Evolutionary conservation across 2,888 invertebrate genomes (phyloP), one percentile per base, ranked within the genome.

Genomic region (Leistus spinibarbis): DNA sequence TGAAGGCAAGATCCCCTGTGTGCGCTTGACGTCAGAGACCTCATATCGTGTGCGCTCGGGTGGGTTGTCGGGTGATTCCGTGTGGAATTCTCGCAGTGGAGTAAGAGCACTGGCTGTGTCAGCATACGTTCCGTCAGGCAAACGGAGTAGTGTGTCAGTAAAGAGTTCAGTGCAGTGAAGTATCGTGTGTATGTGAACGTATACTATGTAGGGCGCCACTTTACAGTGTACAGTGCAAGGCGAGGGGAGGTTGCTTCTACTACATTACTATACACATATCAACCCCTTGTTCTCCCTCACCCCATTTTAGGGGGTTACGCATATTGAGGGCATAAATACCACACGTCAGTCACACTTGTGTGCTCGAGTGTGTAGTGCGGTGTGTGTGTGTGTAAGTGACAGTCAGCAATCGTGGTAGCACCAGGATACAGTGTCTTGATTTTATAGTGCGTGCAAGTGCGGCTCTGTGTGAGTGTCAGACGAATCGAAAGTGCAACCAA

Each of bases 71-170:
- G 79, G 19, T 66, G 77, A 78, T 76, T 78, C 81, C 83, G 82
- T 78, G 62, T 40, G 73, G 79, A 81, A 83, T 83, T 83, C 83
- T 83, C 82, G 80, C 82, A 81, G 82, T 81, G 79, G 79, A 79
- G 80, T 79, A 80, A 79, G 81, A 82, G 80, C 81, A 81, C 79
- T 82, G 79, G 80, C 78, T 78, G 79, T 80, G 81, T 80, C 72
- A 72, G 22, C 72, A 65, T 60, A 81, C 81, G 81, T 81, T 83
- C 79, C 79, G 81, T 81, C 60, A 60, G 60, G 60, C 60, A 60
- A 81, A 78, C 40, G 40, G 40, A 40, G 40, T 40, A 40, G 40
- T 40, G 40, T 40, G 40, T 40, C 40, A 40, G 81, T 78, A 78
- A 78, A 78, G 78, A 78, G 79, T 79, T 79, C 76, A 77, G 78